Evolutionary conservation across 2,113 vertebrate genomes (phyloP).

Genomic region (Chascanopsetta lugubris): DNA sequence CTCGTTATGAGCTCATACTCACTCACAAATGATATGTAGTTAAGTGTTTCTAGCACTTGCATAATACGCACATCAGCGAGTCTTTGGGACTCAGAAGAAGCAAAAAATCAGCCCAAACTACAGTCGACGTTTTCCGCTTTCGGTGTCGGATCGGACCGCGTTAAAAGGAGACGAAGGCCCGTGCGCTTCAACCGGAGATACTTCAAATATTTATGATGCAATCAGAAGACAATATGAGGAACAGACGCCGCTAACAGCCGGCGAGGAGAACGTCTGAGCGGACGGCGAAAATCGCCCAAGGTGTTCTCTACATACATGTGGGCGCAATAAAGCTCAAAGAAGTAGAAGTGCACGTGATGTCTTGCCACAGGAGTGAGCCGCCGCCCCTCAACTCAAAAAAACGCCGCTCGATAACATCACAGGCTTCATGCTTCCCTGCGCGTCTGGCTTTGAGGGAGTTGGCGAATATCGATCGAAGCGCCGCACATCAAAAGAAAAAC

Average conservation of each 20-base stretch:
- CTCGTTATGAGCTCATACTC: conserved; percentile 28
- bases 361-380: conserved; percentile 34
- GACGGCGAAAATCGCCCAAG: conserved; percentile 47
- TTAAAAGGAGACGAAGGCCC: conserved; percentile 20
- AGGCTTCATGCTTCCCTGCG: conserved; percentile 49
- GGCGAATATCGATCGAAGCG: conserved; percentile 50
- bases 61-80: conserved; percentile 39
- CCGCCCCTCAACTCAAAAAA: conserved; percentile 16
- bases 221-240: conserved; percentile 62
- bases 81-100: conserved; percentile 19
- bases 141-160: conserved; percentile 21
- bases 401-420: conserved; percentile 63
- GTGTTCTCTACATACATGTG: conserved; percentile 65
- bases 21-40: conserved; percentile 27
- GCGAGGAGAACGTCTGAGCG: conserved; percentile 43
- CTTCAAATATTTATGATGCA: conserved; percentile 71
- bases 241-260: conserved; percentile 30
- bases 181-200: conserved; percentile 54
- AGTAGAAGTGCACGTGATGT: conserved; percentile 52
- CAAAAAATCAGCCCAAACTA: conserved; percentile 29
- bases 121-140: conserved; percentile 28
- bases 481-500: conserved; percentile 55
- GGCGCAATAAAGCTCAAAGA: conserved; percentile 63
- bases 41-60: conserved; percentile 32
- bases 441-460: conserved; percentile 52